Conservation (phyloP, 1,140 invertebrate species). For the Arctopsyche grandis region DNA sequence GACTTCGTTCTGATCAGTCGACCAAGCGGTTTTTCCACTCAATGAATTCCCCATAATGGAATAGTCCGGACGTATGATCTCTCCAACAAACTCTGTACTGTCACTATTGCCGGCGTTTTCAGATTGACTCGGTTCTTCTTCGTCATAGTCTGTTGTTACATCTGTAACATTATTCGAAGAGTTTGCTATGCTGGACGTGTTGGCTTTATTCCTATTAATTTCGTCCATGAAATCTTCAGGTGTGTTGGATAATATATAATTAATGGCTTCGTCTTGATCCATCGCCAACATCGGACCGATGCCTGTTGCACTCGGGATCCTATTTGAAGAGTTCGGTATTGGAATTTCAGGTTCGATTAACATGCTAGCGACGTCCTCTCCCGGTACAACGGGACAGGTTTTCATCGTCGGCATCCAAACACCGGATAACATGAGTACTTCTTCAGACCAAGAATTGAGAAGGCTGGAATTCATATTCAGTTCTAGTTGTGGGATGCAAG, state of each 20-base stretch:
- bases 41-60: conserved; percentile 47
- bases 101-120: background rate
- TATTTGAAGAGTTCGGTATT: conserved; percentile 58
- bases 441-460: conserved; percentile 88
- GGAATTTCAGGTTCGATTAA: conserved; percentile 66
- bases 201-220: background rate
- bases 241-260: conserved; percentile 69
- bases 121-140: background rate
- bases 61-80: conserved; percentile 9
- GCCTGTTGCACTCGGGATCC: conserved; percentile 56
- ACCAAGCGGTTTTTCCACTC: conserved; percentile 50
- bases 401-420: conserved; percentile 83
- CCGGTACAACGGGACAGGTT: conserved; percentile 72
- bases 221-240: conserved; percentile 40
- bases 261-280: conserved; percentile 73
- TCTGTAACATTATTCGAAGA: background rate
- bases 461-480: conserved; percentile 88
- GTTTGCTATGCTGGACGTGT: background rate
- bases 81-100: background rate
- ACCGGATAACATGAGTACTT: conserved; percentile 85
- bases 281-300: conserved; percentile 65
- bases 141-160: background rate
- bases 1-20: conserved; percentile 46
- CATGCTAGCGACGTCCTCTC: conserved; percentile 78
- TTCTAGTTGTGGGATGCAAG: conserved; percentile 79